phyloP scores from a whole-genome alignment of 2,113 vertebrate genomes.

The Epinephelus moara region DNA sequence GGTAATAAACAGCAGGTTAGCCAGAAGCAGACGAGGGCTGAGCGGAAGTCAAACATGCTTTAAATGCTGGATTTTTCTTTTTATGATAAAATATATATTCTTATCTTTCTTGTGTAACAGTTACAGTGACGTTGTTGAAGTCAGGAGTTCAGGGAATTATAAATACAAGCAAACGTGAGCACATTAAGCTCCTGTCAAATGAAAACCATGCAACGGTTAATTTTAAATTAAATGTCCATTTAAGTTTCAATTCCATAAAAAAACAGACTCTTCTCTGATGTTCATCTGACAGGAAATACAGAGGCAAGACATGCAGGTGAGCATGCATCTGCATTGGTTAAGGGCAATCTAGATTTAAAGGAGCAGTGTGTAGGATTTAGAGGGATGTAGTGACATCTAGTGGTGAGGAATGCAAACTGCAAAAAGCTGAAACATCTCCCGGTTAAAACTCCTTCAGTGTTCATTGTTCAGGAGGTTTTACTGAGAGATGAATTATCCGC shows the following conservation, averaged over 20 bases:
- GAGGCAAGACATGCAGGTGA: conserved; percentile 51
- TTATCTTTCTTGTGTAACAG: neutral
- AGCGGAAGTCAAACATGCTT: conserved; percentile 46
- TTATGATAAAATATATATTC: neutral
- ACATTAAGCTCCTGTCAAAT: conserved; percentile 28
- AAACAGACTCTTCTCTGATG: neutral
- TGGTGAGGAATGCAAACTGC: too few species aligned
- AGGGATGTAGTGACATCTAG: too few species aligned
- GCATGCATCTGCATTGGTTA: conserved; percentile 36
- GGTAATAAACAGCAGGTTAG: conserved; percentile 16
- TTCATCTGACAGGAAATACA: conserved; percentile 39
- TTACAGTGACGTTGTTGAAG: neutral
- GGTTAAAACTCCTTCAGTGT: too few species aligned
- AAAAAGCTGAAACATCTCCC: too few species aligned
- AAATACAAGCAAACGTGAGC: neutral
- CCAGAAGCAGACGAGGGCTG: conserved; percentile 27
- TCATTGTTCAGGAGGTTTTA: too few species aligned
- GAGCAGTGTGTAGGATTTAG: too few species aligned
- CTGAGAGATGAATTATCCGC: too few species aligned
- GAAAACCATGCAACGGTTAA: conserved; percentile 22
- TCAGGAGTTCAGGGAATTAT: neutral
- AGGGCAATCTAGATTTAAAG: neutral
- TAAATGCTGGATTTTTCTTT: neutral
- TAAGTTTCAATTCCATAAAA: neutral
- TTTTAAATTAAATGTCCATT: neutral